Evolutionary conservation across 1,140 invertebrate species (phyloP).

Genomic region (Magallana angulata): DNA sequence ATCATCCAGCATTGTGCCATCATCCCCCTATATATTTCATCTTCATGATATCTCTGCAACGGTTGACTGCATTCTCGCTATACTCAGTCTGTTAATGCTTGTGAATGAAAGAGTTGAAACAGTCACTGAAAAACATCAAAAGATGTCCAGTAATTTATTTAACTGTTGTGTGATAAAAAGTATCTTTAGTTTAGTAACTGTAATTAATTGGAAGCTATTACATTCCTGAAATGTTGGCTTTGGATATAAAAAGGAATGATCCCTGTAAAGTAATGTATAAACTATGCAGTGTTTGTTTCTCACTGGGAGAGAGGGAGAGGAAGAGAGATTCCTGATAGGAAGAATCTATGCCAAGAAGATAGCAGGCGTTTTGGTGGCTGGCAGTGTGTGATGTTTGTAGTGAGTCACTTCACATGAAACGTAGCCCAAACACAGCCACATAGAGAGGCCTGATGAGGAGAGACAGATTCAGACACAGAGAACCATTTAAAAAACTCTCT

Average conservation of each 20-base stretch:
- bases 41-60: background rate
- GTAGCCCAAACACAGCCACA: background rate
- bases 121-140: conserved; percentile 25
- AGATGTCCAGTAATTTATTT: background rate
- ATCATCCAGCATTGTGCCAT: conserved; percentile 35
- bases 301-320: background rate
- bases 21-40: conserved; percentile 18
- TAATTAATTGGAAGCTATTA: background rate
- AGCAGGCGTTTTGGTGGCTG: background rate
- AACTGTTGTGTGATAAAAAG: conserved; percentile 22
- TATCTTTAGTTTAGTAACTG: conserved; percentile 1
- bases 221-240: background rate
- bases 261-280: background rate
- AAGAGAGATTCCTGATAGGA: background rate
- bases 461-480: background rate
- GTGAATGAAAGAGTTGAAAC: conserved; percentile 37
- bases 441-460: background rate
- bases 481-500: background rate
- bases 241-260: background rate
- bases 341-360: background rate
- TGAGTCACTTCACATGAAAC: conserved; percentile 11
- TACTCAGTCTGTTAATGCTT: conserved; percentile 29
- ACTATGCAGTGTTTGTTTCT: conserved; percentile 21
- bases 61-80: background rate
- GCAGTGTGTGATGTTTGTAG: background rate